Evolutionary conservation across 2,888 invertebrate genomes (phyloP).

Genomic region (Caenorhabditis sp.): DNA sequence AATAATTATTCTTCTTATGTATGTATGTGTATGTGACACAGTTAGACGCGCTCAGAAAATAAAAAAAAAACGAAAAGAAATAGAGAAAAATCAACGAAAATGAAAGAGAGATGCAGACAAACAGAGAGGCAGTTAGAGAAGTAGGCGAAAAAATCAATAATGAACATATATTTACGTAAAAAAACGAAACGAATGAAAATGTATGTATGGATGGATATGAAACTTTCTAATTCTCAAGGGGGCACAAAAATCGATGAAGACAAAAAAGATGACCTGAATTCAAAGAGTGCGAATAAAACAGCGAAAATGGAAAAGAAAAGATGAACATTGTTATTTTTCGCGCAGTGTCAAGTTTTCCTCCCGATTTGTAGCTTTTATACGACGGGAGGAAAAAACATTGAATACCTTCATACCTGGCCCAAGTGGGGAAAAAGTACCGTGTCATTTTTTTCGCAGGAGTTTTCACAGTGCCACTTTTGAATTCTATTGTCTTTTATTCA

Average conservation of each 20-base stretch:
- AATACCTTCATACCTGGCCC: no score
- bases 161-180: background rate
- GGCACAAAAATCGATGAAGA: no score
- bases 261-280: background rate
- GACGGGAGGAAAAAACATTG: background rate
- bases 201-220: background rate
- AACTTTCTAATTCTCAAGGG: no score
- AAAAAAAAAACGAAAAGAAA: conserved; percentile 14
- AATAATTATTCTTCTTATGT: background rate
- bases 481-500: no score
- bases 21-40: background rate
- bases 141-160: background rate
- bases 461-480: no score
- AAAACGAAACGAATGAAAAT: background rate
- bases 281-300: background rate
- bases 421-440: no score
- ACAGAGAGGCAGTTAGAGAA: background rate
- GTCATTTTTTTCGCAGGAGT: no score
- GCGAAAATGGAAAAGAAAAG: background rate
- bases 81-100: background rate
- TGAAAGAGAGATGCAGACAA: conserved; percentile 13
- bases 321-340: background rate
- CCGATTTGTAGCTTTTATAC: background rate
- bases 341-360: background rate
- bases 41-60: conserved; percentile 2